Conservation (phyloP, 1,140 invertebrate species). For the Parapsyche elsis region DNA sequence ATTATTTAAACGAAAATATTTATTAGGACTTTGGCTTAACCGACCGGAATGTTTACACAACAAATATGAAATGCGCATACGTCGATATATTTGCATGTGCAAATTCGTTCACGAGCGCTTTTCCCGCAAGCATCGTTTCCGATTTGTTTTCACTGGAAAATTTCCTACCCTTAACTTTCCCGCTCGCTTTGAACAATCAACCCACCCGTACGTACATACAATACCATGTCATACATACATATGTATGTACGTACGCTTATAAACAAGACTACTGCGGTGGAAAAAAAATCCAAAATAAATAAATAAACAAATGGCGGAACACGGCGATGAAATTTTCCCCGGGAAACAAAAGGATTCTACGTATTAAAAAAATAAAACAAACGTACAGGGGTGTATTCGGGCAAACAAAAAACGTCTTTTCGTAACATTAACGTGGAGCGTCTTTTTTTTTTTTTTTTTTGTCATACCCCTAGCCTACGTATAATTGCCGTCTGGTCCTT, state of each 20-base stretch:
- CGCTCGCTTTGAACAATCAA: background rate
- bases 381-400: background rate
- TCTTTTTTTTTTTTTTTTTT: slow-evolving; percentile 31
- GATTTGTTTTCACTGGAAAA: background rate
- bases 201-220: background rate
- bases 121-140: background rate
- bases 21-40: background rate
- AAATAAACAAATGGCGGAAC: background rate
- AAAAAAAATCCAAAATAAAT: background rate
- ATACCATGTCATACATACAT: background rate
- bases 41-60: background rate
- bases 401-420: slow-evolving; percentile 40
- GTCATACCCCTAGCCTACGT: slow-evolving; percentile 2
- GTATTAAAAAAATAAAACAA: slow-evolving; percentile 9
- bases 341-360: background rate
- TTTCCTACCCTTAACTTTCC: background rate
- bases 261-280: background rate
- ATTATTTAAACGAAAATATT: slow-evolving; percentile 20
- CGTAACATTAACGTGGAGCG: slow-evolving; percentile 42
- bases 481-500: slow-evolving; percentile 45
- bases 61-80: slow-evolving; percentile 12
- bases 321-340: too few relatives aligned
- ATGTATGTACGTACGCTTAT: too few relatives aligned
- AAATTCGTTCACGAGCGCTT: background rate
- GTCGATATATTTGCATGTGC: background rate